phyloP scores from a whole-genome alignment of 1,140 invertebrate species.

The Cyrtorhinus lividipennis region DNA sequence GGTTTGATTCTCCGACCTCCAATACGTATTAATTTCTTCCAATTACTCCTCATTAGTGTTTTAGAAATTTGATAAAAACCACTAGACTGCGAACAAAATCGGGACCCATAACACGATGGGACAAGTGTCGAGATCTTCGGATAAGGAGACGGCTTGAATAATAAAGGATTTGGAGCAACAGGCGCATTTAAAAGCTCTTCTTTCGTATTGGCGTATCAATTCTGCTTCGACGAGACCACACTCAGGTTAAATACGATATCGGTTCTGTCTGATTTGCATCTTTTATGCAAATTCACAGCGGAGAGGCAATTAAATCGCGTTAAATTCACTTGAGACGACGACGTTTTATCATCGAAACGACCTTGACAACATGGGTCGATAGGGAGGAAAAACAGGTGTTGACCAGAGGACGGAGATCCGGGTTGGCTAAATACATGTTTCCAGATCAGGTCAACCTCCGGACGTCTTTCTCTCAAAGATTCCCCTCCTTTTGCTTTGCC shows the following conservation, averaged over 20 bases:
- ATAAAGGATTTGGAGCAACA: no score
- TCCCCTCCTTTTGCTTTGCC: no score
- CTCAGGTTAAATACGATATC: not conserved
- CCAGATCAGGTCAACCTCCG: slow-evolving; percentile 15
- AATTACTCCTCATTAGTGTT: no score
- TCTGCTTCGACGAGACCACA: not conserved
- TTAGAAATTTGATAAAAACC: no score
- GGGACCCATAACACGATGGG: no score
- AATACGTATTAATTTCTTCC: no score
- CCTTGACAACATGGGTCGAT: not conserved
- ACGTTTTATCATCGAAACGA: not conserved
- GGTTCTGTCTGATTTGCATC: not conserved
- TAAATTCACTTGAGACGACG: not conserved
- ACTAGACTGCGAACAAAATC: no score
- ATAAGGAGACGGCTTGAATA: no score
- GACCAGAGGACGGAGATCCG: not conserved
- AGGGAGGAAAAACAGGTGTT: not conserved
- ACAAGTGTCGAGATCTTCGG: no score
- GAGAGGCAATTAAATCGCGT: not conserved
- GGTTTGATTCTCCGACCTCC: no score
- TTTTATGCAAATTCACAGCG: not conserved
- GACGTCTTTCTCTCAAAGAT: not conserved
- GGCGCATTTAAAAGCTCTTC: not conserved
- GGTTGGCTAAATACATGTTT: slow-evolving; percentile 17
- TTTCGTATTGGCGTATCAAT: not conserved